Conservation (phyloP, 2,113 vertebrate genomes). For the Chloebia gouldiae region DNA sequence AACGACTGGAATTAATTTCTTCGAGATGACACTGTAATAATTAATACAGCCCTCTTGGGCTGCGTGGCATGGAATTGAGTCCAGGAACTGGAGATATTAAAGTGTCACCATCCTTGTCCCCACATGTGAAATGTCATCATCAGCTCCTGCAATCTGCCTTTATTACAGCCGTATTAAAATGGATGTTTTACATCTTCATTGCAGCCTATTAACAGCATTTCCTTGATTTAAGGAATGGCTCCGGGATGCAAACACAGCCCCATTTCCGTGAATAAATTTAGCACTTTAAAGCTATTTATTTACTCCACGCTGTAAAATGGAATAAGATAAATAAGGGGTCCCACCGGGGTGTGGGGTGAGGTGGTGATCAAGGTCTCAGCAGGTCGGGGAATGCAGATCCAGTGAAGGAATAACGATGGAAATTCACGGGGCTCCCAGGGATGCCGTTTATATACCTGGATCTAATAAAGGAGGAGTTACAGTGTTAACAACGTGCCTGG, state of each 20-base stretch:
- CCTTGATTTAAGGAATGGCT: conserved; percentile 57
- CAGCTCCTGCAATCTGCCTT: conserved; percentile 31
- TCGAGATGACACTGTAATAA: background rate
- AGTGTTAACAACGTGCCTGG: conserved; percentile 26
- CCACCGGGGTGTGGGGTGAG: conserved; percentile 30
- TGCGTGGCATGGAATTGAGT: background rate
- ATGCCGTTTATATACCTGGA: conserved; percentile 62
- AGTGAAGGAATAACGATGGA: conserved; percentile 71
- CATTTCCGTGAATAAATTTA: conserved; percentile 65
- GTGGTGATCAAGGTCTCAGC: conserved; percentile 73
- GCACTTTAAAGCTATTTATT: conserved; percentile 74
- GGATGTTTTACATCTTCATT: conserved; percentile 55
- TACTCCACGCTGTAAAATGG: conserved; percentile 66
- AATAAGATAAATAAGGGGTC: conserved; percentile 72
- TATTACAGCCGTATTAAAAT: conserved; percentile 55
- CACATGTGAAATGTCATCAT: background rate
- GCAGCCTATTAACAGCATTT: conserved; percentile 49
- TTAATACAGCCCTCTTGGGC: background rate
- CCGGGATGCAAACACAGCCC: conserved; percentile 2
- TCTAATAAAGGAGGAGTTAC: conserved; percentile 67
- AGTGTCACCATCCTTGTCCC: background rate
- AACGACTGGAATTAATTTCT: conserved; percentile 1
- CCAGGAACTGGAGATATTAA: background rate
- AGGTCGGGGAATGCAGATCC: conserved; percentile 51
- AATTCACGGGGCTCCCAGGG: conserved; percentile 58